Base-by-base conservation (phyloP, 2,113 vertebrate species). In the Ictidomys tridecemlineatus region DNA sequence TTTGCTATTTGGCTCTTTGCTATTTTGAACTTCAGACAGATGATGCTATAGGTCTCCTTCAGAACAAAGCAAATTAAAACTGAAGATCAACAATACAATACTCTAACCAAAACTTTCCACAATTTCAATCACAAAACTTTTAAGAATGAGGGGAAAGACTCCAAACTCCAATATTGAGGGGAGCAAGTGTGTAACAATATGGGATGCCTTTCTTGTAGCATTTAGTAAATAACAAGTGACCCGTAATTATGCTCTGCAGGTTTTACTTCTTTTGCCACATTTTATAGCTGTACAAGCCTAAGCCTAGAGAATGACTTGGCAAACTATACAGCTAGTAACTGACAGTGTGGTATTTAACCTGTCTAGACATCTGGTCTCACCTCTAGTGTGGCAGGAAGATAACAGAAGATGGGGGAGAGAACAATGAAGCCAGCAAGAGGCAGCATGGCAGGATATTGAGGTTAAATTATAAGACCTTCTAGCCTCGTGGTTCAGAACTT, bases 331-430 rank as follows among this genome's bases (percentile, higher is more conserved):
- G 48, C 3, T 63, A 20, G 16, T 12, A 42, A 4, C 11, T 30
- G 24, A 7, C 28, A 42, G 72, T 22, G 32, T 73, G 45, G 28
- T 53, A 11, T 70, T 70, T 37, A 90, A 45, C 18, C 24, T 45
- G 45, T 45, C 45, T 34, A 39, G 2, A 61, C 32, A 42, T 1
- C 17, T 42, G 20, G 26, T 72, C 12, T 76, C 8, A 58, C 4
- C 12, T 39, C 26, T 26, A 5, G 34, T 56, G 10, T 1, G 14
- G 10, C 69, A 22, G 18, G 16, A 42, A 82, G n/a, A 58, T 37
- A 7, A 20, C 8, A 1, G 2, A 18, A 20, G 30, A 8, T 3
- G 4, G n/a, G 67, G 2, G 14, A 32, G 22, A 91, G 18, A n/a
- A 58, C 14, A 22, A 2, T 67, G 26, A 79, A 67, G 0, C 30